Evolutionary conservation across 2,113 vertebrate species (phyloP), one percentile per base, ranked within the genome.

Genomic region (Xyliphius kryptos): DNA sequence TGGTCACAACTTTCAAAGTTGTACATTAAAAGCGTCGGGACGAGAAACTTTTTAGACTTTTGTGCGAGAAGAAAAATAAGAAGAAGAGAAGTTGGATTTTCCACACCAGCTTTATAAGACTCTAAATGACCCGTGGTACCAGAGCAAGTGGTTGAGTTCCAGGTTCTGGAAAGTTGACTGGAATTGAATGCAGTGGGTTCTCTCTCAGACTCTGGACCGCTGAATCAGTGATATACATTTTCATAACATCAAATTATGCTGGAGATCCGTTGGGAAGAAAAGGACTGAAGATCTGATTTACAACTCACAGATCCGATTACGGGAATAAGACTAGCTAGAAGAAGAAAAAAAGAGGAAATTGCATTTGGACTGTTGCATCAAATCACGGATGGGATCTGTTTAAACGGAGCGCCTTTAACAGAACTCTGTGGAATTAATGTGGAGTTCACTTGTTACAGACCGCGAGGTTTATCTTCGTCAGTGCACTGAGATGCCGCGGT

Each of bases 221-320:
- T 59, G 56, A 59, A 47, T 59, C 56, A 59, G 56, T 32, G 21
- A 59, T 59, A 59, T 49, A 60, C 44, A 49, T 49, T 60, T 60
- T 60, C 57, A 60, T 60, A 50, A 61, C 37, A 36, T 40, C 17
- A 20, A 61, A 50, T 61, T 61, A 61, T 16, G 13, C 9, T 38
- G 17, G 38, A 50, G 46, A 20, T 60, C 10, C 16, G 36, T 9
- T 19, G 17, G 5, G n/a, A n/a, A 22, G 50, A 61, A 50, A 50
- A 12, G 17, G 14, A 26, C 32, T 38, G 0, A 16, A 21, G 32
- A 61, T 61, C 43, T 36, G 59, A 55, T 63, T 54, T 55, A 44
- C 10, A 55, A 20, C 12, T 3, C 47, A 2, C n/a, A 61, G 47
- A 61, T 50, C 37, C 4, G 46, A 61, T 36, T 55, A 44, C 51